Evolutionary conservation across 2,113 vertebrate genomes (phyloP).

Genomic region (Girardinichthys multiradiatus): DNA sequence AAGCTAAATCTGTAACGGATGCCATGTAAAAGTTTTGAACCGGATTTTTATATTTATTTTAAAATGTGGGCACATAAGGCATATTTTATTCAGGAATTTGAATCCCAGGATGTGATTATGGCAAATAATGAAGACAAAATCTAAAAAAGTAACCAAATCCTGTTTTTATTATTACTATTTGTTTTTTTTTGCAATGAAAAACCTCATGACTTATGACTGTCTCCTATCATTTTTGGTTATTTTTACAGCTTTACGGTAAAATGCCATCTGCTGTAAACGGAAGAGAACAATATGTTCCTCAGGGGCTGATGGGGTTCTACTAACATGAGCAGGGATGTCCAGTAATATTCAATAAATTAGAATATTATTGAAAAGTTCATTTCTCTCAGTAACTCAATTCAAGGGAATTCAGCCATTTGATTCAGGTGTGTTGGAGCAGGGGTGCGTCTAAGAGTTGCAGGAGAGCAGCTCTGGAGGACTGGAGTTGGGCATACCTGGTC

Average conservation of each 20-base stretch:
- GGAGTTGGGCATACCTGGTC: no score
- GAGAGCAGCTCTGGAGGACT: no score
- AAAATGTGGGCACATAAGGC: slow-evolving; percentile 25
- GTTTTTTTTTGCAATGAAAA: no score
- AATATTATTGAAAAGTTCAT: no score
- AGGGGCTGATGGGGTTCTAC: background rate
- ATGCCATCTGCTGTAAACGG: background rate
- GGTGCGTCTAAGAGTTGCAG: no score
- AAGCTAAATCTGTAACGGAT: slow-evolving; percentile 44
- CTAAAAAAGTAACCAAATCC: background rate
- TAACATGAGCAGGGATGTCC: background rate
- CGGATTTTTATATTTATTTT: slow-evolving; percentile 65
- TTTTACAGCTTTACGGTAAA: background rate
- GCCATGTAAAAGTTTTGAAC: slow-evolving; percentile 41
- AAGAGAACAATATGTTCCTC: background rate
- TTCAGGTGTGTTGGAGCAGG: no score
- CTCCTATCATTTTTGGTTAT: background rate
- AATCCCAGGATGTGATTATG: slow-evolving; percentile 26
- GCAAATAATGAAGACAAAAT: slow-evolving; percentile 29
- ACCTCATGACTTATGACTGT: background rate
- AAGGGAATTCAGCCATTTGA: no score
- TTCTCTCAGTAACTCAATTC: no score
- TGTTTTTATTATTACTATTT: slow-evolving; percentile 18
- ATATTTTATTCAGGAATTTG: slow-evolving; percentile 44
- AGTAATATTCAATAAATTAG: no score